Evolutionary conservation across 1,140 invertebrate genomes (phyloP).

Genomic region (Anastatus disparis): DNA sequence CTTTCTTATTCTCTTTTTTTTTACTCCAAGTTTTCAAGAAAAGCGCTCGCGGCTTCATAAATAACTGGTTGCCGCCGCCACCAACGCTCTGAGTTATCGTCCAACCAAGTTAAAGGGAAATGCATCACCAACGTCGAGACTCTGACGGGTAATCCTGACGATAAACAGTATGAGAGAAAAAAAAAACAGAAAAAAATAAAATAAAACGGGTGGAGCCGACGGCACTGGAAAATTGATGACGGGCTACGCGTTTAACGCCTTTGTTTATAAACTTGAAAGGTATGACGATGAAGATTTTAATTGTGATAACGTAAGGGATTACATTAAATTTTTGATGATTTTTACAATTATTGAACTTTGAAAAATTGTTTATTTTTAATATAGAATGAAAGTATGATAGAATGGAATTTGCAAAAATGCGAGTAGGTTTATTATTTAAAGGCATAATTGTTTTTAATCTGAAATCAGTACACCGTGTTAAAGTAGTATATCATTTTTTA

Average conservation of each 20-base stretch:
- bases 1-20: neutral
- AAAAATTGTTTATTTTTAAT: too few relatives aligned
- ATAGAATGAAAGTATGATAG: too few relatives aligned
- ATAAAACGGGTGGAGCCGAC: neutral
- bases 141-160: constrained; percentile 32
- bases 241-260: constrained; percentile 19
- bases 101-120: constrained; percentile 32
- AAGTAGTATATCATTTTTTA: too few relatives aligned
- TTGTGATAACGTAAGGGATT: constrained; percentile 1
- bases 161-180: too few relatives aligned
- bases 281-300: constrained; percentile 6
- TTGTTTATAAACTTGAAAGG: constrained; percentile 20
- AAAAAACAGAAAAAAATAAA: neutral
- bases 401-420: too few relatives aligned
- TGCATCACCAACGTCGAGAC: too few relatives aligned
- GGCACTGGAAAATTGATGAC: constrained; percentile 30
- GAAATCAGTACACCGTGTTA: too few relatives aligned
- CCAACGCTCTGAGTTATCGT: constrained; percentile 38
- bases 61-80: too few relatives aligned
- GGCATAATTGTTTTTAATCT: too few relatives aligned
- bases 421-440: too few relatives aligned
- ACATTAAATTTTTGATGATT: neutral
- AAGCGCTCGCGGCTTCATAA: constrained; percentile 36
- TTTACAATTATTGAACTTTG: neutral
- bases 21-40: constrained; percentile 12